Conservation (phyloP, 2,113 vertebrate species). For the Lamprologus ornatipinnis region DNA sequence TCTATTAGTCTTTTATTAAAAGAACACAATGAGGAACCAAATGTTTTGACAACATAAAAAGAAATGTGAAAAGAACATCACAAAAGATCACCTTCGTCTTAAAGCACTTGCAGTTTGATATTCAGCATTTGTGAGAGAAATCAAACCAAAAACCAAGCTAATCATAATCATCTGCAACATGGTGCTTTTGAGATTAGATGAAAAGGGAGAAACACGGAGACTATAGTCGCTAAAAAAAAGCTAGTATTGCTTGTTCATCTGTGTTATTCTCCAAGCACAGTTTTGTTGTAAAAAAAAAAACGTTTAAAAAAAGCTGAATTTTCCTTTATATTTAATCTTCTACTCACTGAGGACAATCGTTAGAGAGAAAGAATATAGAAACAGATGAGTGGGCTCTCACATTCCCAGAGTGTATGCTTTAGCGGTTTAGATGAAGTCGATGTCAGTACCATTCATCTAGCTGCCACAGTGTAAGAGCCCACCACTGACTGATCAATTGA, state of each 20-base stretch:
- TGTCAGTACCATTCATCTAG: slow-evolving; percentile 62
- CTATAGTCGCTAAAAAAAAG: not conserved
- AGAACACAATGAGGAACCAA: not conserved
- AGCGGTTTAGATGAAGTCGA: slow-evolving; percentile 51
- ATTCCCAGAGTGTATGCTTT: slow-evolving; percentile 41
- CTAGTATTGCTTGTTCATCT: not conserved
- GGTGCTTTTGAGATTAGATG: not conserved
- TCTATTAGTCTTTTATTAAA: not conserved
- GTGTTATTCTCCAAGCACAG: not conserved
- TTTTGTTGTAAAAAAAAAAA: not conserved
- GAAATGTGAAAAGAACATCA: not conserved
- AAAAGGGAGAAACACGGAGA: not conserved
- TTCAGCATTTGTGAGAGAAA: not conserved
- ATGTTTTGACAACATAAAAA: not conserved
- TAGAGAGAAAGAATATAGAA: slow-evolving; percentile 3
- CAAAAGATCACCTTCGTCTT: not conserved
- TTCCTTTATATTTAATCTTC: slow-evolving; percentile 19
- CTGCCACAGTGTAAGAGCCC: slow-evolving; percentile 43
- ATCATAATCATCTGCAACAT: not conserved
- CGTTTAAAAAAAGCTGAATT: not conserved
- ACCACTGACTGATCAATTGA: slow-evolving; percentile 65
- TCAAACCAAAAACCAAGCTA: not conserved
- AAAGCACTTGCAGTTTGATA: not conserved
- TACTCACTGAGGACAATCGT: not conserved
- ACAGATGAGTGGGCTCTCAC: slow-evolving; percentile 34